Evolutionary conservation across 2,888 invertebrate species (phyloP), one percentile per base, ranked within the genome.

Genomic region (Adelognathus sp.): DNA sequence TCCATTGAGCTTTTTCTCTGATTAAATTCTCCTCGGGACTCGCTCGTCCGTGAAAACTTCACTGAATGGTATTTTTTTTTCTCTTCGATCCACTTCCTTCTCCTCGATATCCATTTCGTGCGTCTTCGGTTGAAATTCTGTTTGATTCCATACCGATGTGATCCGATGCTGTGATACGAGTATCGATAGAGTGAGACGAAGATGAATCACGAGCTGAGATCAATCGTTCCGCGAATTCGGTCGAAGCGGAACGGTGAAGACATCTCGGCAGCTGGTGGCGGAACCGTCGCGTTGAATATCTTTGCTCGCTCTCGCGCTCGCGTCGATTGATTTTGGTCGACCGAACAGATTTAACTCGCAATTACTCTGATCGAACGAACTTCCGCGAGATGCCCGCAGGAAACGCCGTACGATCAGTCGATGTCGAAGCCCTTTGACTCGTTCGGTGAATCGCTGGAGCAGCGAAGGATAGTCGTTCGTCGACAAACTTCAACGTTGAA

Each of bases 291-390:
- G 5, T n/a, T 21, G 11, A 21, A 24, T 80, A 52, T 50, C 46
- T 3, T n/a, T 14, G 41, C 46, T 78, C 73, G 41, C 56, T 69
- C 56, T 60, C 69, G 52, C 41, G 41, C 63, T 44, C 60, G 71
- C 33, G 78, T 81, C 82, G 86, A 87, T 88, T 85, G 86, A 87
- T 88, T 87, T 80, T 80, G 71, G 44, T 74, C 60, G 77, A 74
- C 71, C 76, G 82, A 83, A 80, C 81, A 84, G 86, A 87, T 87
- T 88, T 86, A 86, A 87, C 87, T 86, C 82, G 83, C 86, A 88
- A 89, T 89, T 89, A 88, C 85, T 84, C 83, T 85, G 85, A 88
- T 88, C 86, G 87, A 85, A 83, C 81, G 78, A 82, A 80, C 61
- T 71, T 60, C 69, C 71, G 77, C 64, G 76, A 70, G 54, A 60